phyloP scores from a whole-genome alignment of 2,113 vertebrate species.

The Neolamprologus modestus region DNA sequence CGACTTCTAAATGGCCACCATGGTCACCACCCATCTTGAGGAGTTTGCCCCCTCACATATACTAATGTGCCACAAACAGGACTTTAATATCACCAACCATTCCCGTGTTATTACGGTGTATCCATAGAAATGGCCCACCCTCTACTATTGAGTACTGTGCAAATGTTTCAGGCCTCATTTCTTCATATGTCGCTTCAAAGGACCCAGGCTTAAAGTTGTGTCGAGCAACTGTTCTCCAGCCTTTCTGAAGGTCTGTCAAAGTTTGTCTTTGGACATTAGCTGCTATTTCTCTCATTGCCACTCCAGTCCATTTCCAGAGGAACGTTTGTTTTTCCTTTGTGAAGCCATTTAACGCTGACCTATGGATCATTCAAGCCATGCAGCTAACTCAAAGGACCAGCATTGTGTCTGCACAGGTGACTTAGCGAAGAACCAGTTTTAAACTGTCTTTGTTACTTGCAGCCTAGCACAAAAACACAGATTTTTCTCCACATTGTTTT shows the following conservation, averaged over 20 bases:
- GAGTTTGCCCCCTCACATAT: too few species aligned
- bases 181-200: neutral
- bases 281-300: neutral
- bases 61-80: too few species aligned
- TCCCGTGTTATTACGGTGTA: rapidly evolving
- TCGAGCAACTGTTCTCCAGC: neutral
- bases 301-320: neutral
- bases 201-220: neutral
- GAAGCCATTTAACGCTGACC: neutral
- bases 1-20: too few species aligned
- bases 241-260: neutral
- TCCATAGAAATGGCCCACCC: too few species aligned
- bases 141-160: neutral
- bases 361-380: neutral
- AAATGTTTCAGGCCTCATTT: neutral
- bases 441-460: neutral
- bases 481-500: neutral
- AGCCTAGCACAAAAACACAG: neutral
- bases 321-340: neutral
- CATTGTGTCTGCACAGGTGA: neutral
- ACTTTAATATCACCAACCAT: too few species aligned
- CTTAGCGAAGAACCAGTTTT: neutral
- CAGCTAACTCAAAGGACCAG: neutral
- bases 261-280: neutral
- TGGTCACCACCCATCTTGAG: too few species aligned